Evolutionary conservation across 2,113 vertebrate genomes (phyloP), one percentile per base, ranked within the genome.

Genomic region (Onychostruthus taczanowskii): DNA sequence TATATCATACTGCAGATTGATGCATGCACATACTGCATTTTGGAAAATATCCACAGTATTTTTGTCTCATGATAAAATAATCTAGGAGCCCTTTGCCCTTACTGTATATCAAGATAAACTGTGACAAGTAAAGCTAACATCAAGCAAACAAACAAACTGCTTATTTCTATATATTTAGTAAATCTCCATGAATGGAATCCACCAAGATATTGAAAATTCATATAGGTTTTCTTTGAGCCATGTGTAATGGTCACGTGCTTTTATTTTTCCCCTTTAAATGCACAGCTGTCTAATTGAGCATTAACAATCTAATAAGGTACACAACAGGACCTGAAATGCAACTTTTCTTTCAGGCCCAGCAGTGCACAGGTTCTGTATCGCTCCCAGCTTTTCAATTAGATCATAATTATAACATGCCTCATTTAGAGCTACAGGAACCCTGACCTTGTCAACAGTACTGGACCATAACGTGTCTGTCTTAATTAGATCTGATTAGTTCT

Each of bases 401-500:
- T 94, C 96, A 98, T 97, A 98, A 98, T 98, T 98, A 98, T 97
- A 98, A 96, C 97, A 94, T 93, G 96, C 96, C 95, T 98, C 97
- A 97, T 97, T 98, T 97, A 96, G 94, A 97, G 88, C 97, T 97
- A 96, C 96, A 96, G 95, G 96, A 98, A 97, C 96, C 80, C 93
- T 82, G 56, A 97, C 97, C 97, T 80, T 96, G 96, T 97, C 97
- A 96, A 92, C 96, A 94, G 94, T 92, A 78, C 90, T 74, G 94
- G 98, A 97, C 97, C 95, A 95, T 97, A 97, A 96, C 87, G 21
- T 96, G 98, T 96, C 98, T 94, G 92, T 98, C 97, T 98, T 99
- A 97, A 98, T 99, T 98, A 98, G 95, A 94, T 70, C 95, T 97
- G 97, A 98, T 98, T 98, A 98, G 98, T 98, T 97, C 96, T 96